Conservation (phyloP, 1,140 invertebrate species). For the roundworm (Caenorhabditis elegans) region DNA sequence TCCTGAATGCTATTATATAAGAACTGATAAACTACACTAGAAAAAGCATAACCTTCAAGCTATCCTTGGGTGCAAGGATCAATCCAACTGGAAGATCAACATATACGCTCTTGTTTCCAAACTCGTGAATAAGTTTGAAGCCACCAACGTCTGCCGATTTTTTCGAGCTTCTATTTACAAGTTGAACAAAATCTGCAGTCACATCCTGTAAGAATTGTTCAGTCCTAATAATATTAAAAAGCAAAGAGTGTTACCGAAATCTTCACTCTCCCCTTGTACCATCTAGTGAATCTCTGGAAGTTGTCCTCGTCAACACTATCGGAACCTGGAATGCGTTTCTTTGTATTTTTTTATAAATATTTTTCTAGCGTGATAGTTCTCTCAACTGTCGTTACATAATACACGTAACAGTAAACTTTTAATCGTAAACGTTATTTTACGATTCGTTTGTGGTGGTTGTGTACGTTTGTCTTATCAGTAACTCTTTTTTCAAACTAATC, state of each 20-base stretch:
- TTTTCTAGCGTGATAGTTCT: too few species aligned
- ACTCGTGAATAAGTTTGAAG: constrained; percentile 6
- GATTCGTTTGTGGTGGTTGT: neutral
- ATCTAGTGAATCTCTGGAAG: constrained; percentile 31
- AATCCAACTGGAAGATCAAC: neutral
- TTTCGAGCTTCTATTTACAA: constrained; percentile 3
- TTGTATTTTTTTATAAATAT: too few species aligned
- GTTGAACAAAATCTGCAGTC: neutral
- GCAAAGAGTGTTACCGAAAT: neutral
- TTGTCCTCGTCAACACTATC: constrained; percentile 17
- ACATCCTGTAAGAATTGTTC: constrained; percentile 12
- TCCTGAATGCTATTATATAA: too few species aligned
- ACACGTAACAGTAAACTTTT: too few species aligned
- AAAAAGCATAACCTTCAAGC: too few species aligned
- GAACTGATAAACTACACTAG: too few species aligned
- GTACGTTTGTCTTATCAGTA: neutral
- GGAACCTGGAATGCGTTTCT: neutral
- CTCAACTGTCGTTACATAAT: too few species aligned
- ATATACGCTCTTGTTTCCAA: neutral
- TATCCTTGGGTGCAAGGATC: neutral
- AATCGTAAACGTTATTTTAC: too few species aligned
- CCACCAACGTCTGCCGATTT: neutral
- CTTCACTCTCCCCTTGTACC: constrained; percentile 24
- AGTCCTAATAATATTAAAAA: too few species aligned
- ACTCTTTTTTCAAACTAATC: constrained; percentile 1